Conservation (phyloP, 1,140 invertebrate genomes). For the Leptopilina boulardi region DNA sequence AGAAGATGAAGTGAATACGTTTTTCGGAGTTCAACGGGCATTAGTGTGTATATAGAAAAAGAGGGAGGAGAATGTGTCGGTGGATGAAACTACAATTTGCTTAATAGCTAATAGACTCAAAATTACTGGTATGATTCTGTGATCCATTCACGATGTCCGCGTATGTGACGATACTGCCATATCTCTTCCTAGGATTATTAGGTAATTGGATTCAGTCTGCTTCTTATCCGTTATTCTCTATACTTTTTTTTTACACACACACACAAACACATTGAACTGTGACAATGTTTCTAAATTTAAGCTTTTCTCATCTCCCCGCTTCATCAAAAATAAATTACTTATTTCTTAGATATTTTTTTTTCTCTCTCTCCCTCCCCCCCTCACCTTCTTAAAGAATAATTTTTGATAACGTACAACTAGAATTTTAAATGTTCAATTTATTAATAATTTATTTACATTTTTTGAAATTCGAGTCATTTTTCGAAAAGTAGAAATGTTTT, state of each 20-base stretch:
- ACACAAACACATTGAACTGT: too few relatives aligned
- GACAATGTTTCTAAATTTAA: slow-evolving; percentile 30
- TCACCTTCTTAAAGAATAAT: neutral
- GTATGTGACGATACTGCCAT: slow-evolving; percentile 68
- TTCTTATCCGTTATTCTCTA: slow-evolving; percentile 34
- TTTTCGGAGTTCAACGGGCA: slow-evolving; percentile 33
- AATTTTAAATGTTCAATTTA: too few relatives aligned
- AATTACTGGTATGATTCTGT: slow-evolving; percentile 71
- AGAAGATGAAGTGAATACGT: slow-evolving; percentile 42
- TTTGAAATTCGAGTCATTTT: neutral
- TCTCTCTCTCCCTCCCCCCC: too few relatives aligned
- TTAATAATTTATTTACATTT: too few relatives aligned
- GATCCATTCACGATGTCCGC: slow-evolving; percentile 67
- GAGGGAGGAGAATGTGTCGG: slow-evolving; percentile 65
- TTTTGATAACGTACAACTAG: too few relatives aligned
- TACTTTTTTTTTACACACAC: neutral
- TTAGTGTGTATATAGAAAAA: slow-evolving; percentile 40
- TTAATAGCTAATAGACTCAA: slow-evolving; percentile 69
- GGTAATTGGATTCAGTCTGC: slow-evolving; percentile 60
- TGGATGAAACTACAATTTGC: slow-evolving; percentile 70
- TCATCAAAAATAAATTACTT: slow-evolving; percentile 25
- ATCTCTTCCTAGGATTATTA: slow-evolving; percentile 68
- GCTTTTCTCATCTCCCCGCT: slow-evolving; percentile 10
- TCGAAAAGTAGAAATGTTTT: neutral
- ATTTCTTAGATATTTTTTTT: neutral